Evolutionary conservation across 2,797 vertebrate genomes (phyloP).

Genomic region (Falco biarmicus): DNA sequence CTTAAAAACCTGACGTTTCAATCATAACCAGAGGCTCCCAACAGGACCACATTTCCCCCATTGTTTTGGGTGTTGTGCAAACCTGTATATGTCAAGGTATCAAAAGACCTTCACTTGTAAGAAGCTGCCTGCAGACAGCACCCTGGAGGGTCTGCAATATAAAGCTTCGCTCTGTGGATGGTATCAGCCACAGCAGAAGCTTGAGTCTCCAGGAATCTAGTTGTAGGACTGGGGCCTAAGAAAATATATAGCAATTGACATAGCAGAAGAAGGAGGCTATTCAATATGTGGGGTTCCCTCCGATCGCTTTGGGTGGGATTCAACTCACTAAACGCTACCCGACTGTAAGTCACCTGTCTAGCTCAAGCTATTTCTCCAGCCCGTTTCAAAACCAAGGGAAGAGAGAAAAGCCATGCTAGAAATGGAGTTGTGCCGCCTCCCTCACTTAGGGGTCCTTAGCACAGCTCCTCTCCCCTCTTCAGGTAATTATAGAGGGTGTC

Average conservation of each 20-base stretch:
- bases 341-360: background rate
- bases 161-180: background rate
- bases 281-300: background rate
- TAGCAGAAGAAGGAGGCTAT: background rate
- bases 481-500: background rate
- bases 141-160: background rate
- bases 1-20: background rate
- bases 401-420: background rate
- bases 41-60: background rate
- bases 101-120: background rate
- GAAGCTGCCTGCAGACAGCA: background rate
- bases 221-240: conserved; percentile 15
- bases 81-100: background rate
- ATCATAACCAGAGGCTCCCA: background rate
- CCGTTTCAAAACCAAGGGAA: background rate
- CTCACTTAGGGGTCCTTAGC: background rate
- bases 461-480: background rate
- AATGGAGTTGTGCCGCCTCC: background rate
- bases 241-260: background rate
- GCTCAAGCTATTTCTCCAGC: background rate
- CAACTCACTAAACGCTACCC: background rate
- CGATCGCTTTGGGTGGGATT: background rate
- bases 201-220: background rate
- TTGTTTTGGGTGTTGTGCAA: background rate
- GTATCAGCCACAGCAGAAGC: background rate